Percentiles rank a stretch among this genome's conserved stretches.
phyloP scores from a whole-genome alignment of 2,113 vertebrate genomes.

The Phasianus colchicus region DNA sequence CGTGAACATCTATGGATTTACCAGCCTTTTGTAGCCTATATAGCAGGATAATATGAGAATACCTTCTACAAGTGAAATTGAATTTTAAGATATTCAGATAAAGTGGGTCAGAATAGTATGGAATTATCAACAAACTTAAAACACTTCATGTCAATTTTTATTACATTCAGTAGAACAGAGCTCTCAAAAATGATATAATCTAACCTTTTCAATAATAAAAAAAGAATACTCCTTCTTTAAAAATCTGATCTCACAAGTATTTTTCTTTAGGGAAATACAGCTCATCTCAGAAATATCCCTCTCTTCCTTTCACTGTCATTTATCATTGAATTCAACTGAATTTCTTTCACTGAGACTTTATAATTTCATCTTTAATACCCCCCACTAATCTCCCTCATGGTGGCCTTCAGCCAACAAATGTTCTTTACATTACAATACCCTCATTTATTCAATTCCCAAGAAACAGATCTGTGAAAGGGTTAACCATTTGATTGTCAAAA shows the following conservation, averaged over 20 bases:
- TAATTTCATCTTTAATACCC: constrained; percentile 74
- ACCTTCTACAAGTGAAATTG: constrained; percentile 73
- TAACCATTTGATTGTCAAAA: constrained; percentile 71
- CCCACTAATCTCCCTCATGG: constrained; percentile 74
- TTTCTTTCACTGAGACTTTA: constrained; percentile 71
- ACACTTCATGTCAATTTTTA: constrained; percentile 76
- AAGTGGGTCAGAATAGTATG: constrained; percentile 70
- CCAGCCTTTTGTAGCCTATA: constrained; percentile 70
- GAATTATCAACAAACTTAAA: constrained; percentile 79
- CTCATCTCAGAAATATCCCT: constrained; percentile 63
- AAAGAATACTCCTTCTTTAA: constrained; percentile 61
- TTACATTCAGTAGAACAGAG: constrained; percentile 68
- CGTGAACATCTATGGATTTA: constrained; percentile 75
- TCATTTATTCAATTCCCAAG: constrained; percentile 63
- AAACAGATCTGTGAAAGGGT: constrained; percentile 51
- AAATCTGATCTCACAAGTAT: constrained; percentile 67
- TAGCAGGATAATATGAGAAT: constrained; percentile 70
- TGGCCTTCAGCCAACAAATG: constrained; percentile 71
- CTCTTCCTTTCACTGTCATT: constrained; percentile 64
- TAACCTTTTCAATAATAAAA: constrained; percentile 68
- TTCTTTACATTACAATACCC: constrained; percentile 71
- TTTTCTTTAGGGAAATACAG: constrained; percentile 68
- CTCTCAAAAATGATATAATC: constrained; percentile 72
- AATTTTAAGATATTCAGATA: constrained; percentile 77
- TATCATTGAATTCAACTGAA: constrained; percentile 71